Percentiles rank a stretch among this genome's conserved stretches.
These are phyloP conservation scores for Eupithecia vulgata DNA, from an alignment of 2,888 invertebrate genomes.

Conservation along the genomic window DNA sequence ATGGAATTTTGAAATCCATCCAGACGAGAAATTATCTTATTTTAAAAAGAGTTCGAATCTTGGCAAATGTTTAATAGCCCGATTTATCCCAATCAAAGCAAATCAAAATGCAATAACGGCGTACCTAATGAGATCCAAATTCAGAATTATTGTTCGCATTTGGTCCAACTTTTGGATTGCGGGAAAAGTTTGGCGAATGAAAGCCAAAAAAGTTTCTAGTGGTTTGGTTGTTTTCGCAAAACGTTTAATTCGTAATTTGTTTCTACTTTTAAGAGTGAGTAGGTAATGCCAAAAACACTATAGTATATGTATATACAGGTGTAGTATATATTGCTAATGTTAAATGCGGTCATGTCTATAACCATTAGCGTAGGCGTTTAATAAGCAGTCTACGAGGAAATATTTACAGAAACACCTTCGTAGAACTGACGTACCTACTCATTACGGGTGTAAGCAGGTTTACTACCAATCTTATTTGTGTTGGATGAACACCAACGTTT, in stretches of 20 bases:
- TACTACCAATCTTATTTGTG: no score
- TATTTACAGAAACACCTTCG: slow-evolving; percentile 1
- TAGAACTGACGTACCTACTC: no score
- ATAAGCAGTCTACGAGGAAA: background rate
- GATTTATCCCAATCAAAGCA: background rate
- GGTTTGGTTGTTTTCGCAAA: background rate
- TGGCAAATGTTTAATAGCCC: background rate
- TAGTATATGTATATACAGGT: background rate
- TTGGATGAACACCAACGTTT: no score
- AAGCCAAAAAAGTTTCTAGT: slow-evolving; percentile 1
- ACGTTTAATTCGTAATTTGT: background rate
- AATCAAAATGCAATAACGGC: background rate
- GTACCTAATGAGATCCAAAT: background rate
- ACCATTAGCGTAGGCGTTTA: background rate
- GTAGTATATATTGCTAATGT: background rate
- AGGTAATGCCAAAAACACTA: background rate
- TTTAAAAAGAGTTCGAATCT: no score
- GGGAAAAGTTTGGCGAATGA: background rate
- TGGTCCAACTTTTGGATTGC: slow-evolving; percentile 1
- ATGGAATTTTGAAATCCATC: background rate
- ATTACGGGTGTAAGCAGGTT: no score
- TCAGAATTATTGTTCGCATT: background rate
- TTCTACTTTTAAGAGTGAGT: background rate
- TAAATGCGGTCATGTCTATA: background rate
- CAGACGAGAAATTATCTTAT: no score